Base-by-base conservation (phyloP, 2,113 vertebrate species). In the Dicerorhinus sumatrensis region DNA sequence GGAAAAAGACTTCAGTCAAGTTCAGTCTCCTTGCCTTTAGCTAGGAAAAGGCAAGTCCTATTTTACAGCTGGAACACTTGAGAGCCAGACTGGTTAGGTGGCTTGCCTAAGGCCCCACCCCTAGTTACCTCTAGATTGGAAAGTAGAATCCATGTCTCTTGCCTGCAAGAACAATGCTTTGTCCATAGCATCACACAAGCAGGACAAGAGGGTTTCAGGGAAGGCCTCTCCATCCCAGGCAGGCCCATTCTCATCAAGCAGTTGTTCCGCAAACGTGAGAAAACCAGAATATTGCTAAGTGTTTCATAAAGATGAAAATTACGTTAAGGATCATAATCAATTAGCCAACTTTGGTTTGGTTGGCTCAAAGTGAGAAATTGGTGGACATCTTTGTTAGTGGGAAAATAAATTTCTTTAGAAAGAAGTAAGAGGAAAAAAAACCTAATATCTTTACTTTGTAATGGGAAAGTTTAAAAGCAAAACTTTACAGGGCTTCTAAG, bases 351-450 rank as follows among this genome's bases (percentile, higher is more conserved):
- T 69, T 92, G 80, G 33, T 88, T 65, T 92, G 33, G 27, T 83
- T 87, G 54, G n/a, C 33, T 87, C 83, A 70, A 72, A 94, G 73
- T 76, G n/a, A 97, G 39, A 96, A 97, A 89, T 63, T 67, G 79
- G 18, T 42, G 36, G 7, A 48, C 33, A 51, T 76, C 7, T 84
- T 89, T 62, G 67, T 73, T 12, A 58, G 58, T 51, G 17, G 48
- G 21, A 79, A 93, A 88, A 85, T 39, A 79, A 90, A 86, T 39
- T 56, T 48, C 77, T 82, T 88, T 63, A 82, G 60, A 82, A 86
- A 95, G 51, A 76, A 92, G 6, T 72, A 42, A 72, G 31, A 39
- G 12, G 6, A 83, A 39, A 70, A 36, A 91, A 95, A 91, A 63
- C 1, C 65, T 91, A 76, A 29, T 79, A 65, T 2, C 39, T 90